Evolutionary conservation across 1,140 invertebrate species (phyloP), one percentile per base, ranked within the genome.

Genomic region (Heterodera carotae): DNA sequence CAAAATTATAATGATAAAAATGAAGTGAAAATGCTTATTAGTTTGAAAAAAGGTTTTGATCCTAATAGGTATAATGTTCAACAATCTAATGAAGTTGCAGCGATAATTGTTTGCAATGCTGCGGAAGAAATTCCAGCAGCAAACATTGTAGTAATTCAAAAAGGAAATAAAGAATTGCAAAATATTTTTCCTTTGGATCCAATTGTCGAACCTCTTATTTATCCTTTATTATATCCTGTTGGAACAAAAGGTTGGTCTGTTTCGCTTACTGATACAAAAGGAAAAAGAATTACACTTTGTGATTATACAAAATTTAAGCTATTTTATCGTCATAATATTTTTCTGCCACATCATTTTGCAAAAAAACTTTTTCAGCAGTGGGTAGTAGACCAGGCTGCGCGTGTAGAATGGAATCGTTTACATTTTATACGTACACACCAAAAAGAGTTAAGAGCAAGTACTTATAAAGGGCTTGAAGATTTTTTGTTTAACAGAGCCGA

Each of bases 281-380:
- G 31, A n/a, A n/a, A 78, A 75, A 75, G 43, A 76, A 71, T 53
- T 62, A 12, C 75, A 36, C 6, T 75, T 3, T 43, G 48, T 29
- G 67, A 76, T n/a, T 76, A 72, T 76, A 53, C 33, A 43, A 76
- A 56, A n/a, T 76, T 56, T n/a, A 56, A 12, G n/a, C n/a, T n/a
- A n/a, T n/a, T n/a, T n/a, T n/a, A n/a, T n/a, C n/a, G n/a, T n/a
- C n/a, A n/a, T n/a, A n/a, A 76, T 34, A 4, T 34, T 10, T 77
- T 76, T 76, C 4, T 29, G 5, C 62, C 74, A 2, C n/a, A n/a
- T 2, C 53, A 66, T 76, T 76, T 5, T 76, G 76, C n/a, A 1
- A 2, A 18, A 5, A 76, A 76, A 48, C n/a, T n/a, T n/a, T n/a
- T n/a, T n/a, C n/a, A n/a, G n/a, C n/a, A n/a, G n/a, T n/a, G n/a